phyloP scores from a whole-genome alignment of 2,888 invertebrate species.

The Drosophila dives region DNA sequence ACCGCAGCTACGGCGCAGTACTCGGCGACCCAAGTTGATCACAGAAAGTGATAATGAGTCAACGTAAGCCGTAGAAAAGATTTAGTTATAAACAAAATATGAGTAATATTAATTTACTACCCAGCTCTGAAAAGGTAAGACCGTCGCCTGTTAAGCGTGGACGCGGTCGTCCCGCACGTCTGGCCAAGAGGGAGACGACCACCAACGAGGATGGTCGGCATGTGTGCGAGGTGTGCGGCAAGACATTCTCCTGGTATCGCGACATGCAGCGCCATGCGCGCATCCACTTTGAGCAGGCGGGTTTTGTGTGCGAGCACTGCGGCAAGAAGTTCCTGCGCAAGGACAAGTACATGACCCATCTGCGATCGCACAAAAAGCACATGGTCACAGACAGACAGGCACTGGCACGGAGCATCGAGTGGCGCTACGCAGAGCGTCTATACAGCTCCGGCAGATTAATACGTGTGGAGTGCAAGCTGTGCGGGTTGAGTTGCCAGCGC shows the following conservation, averaged over 20 bases:
- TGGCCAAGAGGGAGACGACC: conserved; percentile 32
- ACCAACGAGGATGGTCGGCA: conserved; percentile 65
- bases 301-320: conserved; percentile 68
- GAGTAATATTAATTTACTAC: not conserved
- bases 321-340: conserved; percentile 76
- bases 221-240: conserved; percentile 77
- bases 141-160: conserved; percentile 50
- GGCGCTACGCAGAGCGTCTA: conserved; percentile 78
- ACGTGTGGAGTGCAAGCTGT: conserved; percentile 82
- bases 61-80: conserved; percentile 11
- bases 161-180: conserved; percentile 64
- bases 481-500: conserved; percentile 66
- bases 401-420: conserved; percentile 54
- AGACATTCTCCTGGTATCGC: conserved; percentile 81
- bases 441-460: conserved; percentile 70
- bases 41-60: conserved; percentile 45
- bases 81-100: not conserved
- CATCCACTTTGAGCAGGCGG: conserved; percentile 70
- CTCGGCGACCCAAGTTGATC: conserved; percentile 34
- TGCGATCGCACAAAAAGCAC: conserved; percentile 65
- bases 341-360: conserved; percentile 75
- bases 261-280: conserved; percentile 81
- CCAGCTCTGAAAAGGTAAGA: conserved; percentile 1
- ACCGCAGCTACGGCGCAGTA: conserved; percentile 45
- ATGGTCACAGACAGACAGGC: conserved; percentile 28